phyloP scores from a whole-genome alignment of 1,140 invertebrate genomes.

The Lepidostoma basale region DNA sequence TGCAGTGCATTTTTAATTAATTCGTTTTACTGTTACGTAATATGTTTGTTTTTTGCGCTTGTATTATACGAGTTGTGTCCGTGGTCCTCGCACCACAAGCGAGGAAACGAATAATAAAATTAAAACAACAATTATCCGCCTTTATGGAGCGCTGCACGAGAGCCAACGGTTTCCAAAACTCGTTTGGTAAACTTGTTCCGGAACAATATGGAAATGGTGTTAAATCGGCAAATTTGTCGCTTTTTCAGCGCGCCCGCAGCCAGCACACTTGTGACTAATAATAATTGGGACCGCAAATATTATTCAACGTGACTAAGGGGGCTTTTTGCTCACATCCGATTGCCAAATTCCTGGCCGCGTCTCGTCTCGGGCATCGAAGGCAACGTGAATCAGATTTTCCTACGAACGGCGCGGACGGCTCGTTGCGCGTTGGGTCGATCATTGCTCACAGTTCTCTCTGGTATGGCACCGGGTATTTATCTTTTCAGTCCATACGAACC shows the following conservation, averaged over 20 bases:
- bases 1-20: no score
- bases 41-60: no score
- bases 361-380: not conserved
- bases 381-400: not conserved
- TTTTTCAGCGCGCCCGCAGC: not conserved
- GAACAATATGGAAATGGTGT: conserved; percentile 1
- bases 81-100: no score
- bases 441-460: no score
- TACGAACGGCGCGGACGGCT: not conserved
- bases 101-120: not conserved
- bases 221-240: not conserved
- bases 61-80: no score
- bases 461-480: no score
- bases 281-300: not conserved
- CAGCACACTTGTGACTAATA: not conserved
- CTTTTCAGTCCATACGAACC: no score
- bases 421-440: no score
- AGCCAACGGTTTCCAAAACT: conserved; percentile 1
- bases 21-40: no score
- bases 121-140: not conserved
- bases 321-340: conserved; percentile 8
- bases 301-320: conserved; percentile 12
- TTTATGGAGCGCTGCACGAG: not conserved
- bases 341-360: conserved; percentile 5
- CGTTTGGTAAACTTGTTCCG: conserved; percentile 1